Evolutionary conservation across 2,888 invertebrate species (phyloP), one percentile per base, ranked within the genome.

Genomic region (Siphonodentalium dalli): DNA sequence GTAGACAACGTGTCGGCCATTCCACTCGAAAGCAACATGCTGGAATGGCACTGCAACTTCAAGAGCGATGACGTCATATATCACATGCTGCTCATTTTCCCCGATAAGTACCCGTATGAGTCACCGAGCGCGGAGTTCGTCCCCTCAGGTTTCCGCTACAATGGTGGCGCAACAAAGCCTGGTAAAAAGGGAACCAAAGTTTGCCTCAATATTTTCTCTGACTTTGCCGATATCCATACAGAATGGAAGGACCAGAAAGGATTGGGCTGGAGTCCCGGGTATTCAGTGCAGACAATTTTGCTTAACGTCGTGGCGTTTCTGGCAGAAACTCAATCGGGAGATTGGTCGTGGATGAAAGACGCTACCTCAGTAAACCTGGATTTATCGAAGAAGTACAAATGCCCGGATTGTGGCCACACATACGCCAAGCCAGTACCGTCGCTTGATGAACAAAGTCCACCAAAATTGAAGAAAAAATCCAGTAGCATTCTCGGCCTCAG

Each of bases 31-130:
- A 59, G 63, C 8, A 61, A 75, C 58, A 68, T 75, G 62, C 67
- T 74, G 18, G 75, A 75, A 50, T 75, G 75, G 75, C 75, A 75
- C 54, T 75, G 75, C 46, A 75, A 74, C 57, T 72, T 75, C 42
- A 64, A 62, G 39, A 65, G 68, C 38, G 72, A 72, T 13, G 72
- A 71, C 21, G 65, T 67, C 28, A 67, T 72, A 7, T 75, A 69
- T 39, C 75, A 75, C 39, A 62, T 75, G 9, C 61, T 75, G 35
- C 53, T 75, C 1, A 69, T 68, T 54, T 67, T 75, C 43, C 68
- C 75, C 0, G 57, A 67, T 18, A 66, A 72, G 26, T 75, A 75
- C 43, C 75, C 75, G 2, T 74, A 70, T 47, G 64, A 65, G 15
- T 70, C 71, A 1, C 75, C 75, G 6, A 72, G 71, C 51, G 75